phyloP scores from a whole-genome alignment of 2,888 invertebrate genomes.

The Eupithecia tripunctaria region DNA sequence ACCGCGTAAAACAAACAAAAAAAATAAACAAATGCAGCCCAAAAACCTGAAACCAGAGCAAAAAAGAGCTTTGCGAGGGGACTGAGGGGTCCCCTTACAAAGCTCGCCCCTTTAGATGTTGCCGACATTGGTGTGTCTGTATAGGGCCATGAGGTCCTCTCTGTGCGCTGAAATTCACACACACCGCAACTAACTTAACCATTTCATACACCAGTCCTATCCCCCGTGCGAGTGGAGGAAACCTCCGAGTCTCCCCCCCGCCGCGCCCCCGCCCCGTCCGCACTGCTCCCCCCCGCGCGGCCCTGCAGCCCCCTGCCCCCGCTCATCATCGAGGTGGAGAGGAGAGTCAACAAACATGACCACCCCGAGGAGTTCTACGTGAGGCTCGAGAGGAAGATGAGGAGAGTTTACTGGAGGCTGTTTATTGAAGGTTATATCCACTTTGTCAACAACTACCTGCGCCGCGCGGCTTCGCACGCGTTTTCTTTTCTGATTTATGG shows the following conservation, averaged over 20 bases:
- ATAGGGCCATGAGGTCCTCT: too few relatives aligned
- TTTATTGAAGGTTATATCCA: constrained; percentile 50
- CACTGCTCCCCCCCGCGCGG: background rate
- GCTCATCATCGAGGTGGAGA: constrained; percentile 51
- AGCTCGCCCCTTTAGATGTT: too few relatives aligned
- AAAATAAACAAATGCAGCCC: too few relatives aligned
- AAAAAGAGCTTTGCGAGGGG: too few relatives aligned
- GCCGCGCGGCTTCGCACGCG: too few relatives aligned
- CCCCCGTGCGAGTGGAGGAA: constrained; percentile 18
- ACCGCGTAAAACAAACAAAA: too few relatives aligned
- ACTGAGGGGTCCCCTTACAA: too few relatives aligned
- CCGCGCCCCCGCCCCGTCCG: background rate
- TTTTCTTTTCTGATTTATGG: too few relatives aligned
- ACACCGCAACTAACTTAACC: background rate
- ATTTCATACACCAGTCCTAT: constrained; percentile 2
- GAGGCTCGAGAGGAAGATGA: constrained; percentile 47
- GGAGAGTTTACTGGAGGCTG: constrained; percentile 47
- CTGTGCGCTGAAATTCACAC: too few relatives aligned
- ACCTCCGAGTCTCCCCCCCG: background rate
- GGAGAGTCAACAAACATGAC: constrained; percentile 42
- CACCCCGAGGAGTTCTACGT: constrained; percentile 53
- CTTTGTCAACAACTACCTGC: too few relatives aligned
- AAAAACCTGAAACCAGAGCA: too few relatives aligned
- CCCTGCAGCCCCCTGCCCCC: constrained; percentile 52
- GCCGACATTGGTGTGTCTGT: too few relatives aligned